These are phyloP conservation scores for Danio tinwini DNA, from an alignment of 2,797 vertebrate genomes.

Conservation along the genomic window DNA sequence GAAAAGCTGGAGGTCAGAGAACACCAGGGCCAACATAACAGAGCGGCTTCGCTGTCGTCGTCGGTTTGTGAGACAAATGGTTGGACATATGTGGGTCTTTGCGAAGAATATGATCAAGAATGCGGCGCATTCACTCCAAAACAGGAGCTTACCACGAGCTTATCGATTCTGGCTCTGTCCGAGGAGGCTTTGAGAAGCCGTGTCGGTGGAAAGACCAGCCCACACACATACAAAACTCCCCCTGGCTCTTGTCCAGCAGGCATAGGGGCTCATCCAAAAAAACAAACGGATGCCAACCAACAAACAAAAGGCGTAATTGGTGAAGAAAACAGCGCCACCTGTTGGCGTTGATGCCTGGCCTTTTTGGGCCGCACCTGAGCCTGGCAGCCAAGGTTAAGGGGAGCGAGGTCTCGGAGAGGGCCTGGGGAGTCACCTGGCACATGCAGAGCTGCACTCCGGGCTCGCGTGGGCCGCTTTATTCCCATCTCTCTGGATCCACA, in stretches of 20 bases:
- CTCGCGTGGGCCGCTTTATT: slow-evolving; percentile 63
- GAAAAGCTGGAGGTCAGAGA: slow-evolving; percentile 28
- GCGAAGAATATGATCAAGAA: slow-evolving; percentile 26
- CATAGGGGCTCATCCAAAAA: slow-evolving; percentile 67
- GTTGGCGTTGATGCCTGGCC: slow-evolving; percentile 68
- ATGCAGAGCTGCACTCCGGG: slow-evolving; percentile 57
- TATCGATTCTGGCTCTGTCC: slow-evolving; percentile 38
- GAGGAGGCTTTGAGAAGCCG: slow-evolving; percentile 27
- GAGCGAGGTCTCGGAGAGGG: slow-evolving; percentile 50
- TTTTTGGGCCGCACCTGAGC: slow-evolving; percentile 72
- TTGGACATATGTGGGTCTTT: slow-evolving; percentile 45
- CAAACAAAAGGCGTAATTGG: slow-evolving; percentile 77
- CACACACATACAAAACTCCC: slow-evolving; percentile 46
- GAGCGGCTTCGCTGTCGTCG: not conserved
- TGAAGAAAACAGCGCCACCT: slow-evolving; percentile 81
- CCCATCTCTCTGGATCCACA: slow-evolving; percentile 71
- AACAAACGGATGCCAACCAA: slow-evolving; percentile 77
- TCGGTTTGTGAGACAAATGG: slow-evolving; percentile 33
- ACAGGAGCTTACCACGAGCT: slow-evolving; percentile 30
- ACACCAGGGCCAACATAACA: slow-evolving; percentile 3
- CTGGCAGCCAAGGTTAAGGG: slow-evolving; percentile 53
- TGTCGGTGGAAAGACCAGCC: slow-evolving; percentile 36
- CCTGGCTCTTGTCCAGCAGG: slow-evolving; percentile 57
- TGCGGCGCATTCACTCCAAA: slow-evolving; percentile 16
- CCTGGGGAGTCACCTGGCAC: slow-evolving; percentile 55